A percentile compares a stretch with the other conserved stretches of the same genome.
These are phyloP conservation scores for Panulirus ornatus DNA, from an alignment of 1,140 invertebrate genomes.

Conservation along the genomic window DNA sequence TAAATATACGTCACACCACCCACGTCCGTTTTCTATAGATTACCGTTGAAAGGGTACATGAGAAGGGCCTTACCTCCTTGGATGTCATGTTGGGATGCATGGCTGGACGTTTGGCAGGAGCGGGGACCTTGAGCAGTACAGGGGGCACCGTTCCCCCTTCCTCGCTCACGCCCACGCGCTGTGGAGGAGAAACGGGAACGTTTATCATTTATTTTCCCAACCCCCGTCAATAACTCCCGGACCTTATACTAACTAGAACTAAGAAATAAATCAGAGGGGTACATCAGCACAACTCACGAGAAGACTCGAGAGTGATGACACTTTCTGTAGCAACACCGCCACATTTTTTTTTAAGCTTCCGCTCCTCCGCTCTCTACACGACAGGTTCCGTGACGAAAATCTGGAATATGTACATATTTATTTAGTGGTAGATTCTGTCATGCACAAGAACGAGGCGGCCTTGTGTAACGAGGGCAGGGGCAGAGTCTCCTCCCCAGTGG, in stretches of 20 bases:
- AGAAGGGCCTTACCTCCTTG: constrained; percentile 61
- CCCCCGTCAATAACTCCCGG: too few relatives aligned
- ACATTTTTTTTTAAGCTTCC: too few relatives aligned
- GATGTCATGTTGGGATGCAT: constrained; percentile 73
- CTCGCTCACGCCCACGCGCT: constrained; percentile 71
- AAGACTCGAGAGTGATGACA: too few relatives aligned
- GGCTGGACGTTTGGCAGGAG: constrained; percentile 51
- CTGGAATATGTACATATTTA: not conserved
- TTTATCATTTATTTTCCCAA: not conserved
- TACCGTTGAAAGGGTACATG: too few relatives aligned
- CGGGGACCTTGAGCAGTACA: constrained; percentile 63
- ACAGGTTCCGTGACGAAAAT: too few relatives aligned
- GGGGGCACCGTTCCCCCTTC: constrained; percentile 48
- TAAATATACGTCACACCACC: not conserved
- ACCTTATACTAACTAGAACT: too few relatives aligned
- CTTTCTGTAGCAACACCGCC: too few relatives aligned
- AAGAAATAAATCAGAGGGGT: too few relatives aligned
- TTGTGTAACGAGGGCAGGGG: not conserved
- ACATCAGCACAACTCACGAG: too few relatives aligned
- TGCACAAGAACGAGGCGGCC: not conserved
- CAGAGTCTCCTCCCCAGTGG: too few relatives aligned
- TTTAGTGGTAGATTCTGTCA: not conserved
- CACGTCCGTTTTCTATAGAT: too few relatives aligned
- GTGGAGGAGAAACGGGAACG: not conserved
- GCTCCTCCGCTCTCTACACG: too few relatives aligned